Percentiles rank a stretch among this genome's conserved stretches.
These are phyloP conservation scores for Petrolisthes manimaculis DNA, from an alignment of 2,888 invertebrate genomes.

Conservation along the genomic window DNA sequence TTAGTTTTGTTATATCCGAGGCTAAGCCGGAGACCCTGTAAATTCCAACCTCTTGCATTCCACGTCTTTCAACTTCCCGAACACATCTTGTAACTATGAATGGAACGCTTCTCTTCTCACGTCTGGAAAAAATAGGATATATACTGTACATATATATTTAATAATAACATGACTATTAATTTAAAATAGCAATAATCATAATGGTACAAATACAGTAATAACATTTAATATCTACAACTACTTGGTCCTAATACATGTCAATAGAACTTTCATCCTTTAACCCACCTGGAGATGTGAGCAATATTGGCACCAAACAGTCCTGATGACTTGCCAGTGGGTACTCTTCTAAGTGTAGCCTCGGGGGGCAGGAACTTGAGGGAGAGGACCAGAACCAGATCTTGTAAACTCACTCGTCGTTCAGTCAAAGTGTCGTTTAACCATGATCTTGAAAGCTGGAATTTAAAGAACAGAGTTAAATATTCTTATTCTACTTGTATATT, in stretches of 20 bases:
- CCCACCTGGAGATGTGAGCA: slow-evolving; percentile 88
- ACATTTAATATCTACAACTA: too few species aligned
- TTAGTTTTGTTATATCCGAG: slow-evolving; percentile 87
- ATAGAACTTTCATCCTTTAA: slow-evolving; percentile 65
- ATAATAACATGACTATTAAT: too few species aligned
- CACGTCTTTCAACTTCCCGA: slow-evolving; percentile 90
- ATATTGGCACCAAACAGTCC: slow-evolving; percentile 93
- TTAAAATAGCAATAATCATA: not conserved
- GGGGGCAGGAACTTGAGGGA: slow-evolving; percentile 84
- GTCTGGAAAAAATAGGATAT: slow-evolving; percentile 67
- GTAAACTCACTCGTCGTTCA: slow-evolving; percentile 80
- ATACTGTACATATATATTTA: too few species aligned
- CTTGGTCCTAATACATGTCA: too few species aligned
- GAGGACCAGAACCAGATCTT: slow-evolving; percentile 78
- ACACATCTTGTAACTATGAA: slow-evolving; percentile 92
- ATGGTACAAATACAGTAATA: not conserved
- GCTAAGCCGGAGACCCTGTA: slow-evolving; percentile 95
- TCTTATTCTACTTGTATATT: too few species aligned
- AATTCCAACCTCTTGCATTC: slow-evolving; percentile 90
- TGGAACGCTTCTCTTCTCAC: slow-evolving; percentile 75
- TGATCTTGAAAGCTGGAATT: slow-evolving; percentile 79
- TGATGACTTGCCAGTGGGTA: slow-evolving; percentile 88
- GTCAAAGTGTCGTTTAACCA: slow-evolving; percentile 81
- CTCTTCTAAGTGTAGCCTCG: slow-evolving; percentile 85
- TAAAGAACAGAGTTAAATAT: not conserved